Percentiles rank a stretch among this genome's conserved stretches.
phyloP scores from a whole-genome alignment of 1,140 invertebrate genomes.

The Temnothorax nylanderi region DNA sequence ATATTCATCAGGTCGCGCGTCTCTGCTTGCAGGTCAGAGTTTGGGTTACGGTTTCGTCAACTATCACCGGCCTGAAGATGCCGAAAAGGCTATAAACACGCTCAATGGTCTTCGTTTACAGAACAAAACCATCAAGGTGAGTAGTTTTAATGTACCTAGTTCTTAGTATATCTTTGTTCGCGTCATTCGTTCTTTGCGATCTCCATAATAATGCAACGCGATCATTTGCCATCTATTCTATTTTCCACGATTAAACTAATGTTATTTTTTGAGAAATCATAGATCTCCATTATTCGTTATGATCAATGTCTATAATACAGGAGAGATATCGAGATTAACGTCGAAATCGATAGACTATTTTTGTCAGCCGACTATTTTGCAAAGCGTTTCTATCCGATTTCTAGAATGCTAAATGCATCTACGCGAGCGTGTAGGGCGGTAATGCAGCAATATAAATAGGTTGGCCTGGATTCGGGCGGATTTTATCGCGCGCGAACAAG shows the following conservation, averaged over 20 bases:
- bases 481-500: constrained; percentile 50
- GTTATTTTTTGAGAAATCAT: neutral
- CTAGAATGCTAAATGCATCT: constrained; percentile 43
- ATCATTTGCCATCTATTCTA: neutral
- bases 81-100: constrained; percentile 98
- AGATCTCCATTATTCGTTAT: neutral
- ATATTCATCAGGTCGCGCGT: constrained; percentile 16
- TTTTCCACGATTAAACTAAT: neutral
- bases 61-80: constrained; percentile 98
- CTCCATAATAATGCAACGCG: neutral
- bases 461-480: constrained; percentile 59
- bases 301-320: neutral
- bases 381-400: constrained; percentile 6
- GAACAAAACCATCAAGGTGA: constrained; percentile 99
- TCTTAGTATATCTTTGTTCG: neutral
- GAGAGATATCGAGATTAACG: neutral
- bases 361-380: neutral
- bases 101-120: constrained; percentile 98
- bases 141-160: constrained; percentile 1
- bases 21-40: constrained; percentile 94
- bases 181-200: neutral
- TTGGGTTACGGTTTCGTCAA: constrained; percentile 99
- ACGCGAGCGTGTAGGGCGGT: constrained; percentile 33
- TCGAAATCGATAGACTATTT: constrained; percentile 11
- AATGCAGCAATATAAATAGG: constrained; percentile 65